A percentile compares a stretch with the other conserved stretches of the same genome.
phyloP scores from a whole-genome alignment of 2,888 invertebrate species.

The Eupithecia dodoneata region DNA sequence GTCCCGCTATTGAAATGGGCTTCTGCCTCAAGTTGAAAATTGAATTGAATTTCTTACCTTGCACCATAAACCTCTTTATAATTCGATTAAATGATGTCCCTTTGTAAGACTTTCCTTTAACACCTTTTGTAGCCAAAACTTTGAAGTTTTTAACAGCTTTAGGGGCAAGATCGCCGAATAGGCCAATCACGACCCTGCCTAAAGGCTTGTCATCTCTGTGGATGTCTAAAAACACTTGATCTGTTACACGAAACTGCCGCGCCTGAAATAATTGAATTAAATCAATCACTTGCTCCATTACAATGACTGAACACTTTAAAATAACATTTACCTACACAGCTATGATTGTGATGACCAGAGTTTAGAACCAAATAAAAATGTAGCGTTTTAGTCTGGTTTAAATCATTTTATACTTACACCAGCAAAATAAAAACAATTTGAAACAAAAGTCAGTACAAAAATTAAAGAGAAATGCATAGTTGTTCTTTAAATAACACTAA shows the following conservation, averaged over 20 bases:
- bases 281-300: slow-evolving; percentile 17
- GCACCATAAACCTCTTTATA: slow-evolving; percentile 95
- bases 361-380: not conserved
- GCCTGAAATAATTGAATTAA: slow-evolving; percentile 71
- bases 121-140: slow-evolving; percentile 89
- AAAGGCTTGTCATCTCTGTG: slow-evolving; percentile 87
- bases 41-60: too few relatives aligned
- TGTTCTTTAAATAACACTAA: slow-evolving; percentile 31
- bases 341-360: not conserved
- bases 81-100: slow-evolving; percentile 93
- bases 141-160: slow-evolving; percentile 94
- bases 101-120: slow-evolving; percentile 90
- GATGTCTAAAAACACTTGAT: slow-evolving; percentile 93
- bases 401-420: slow-evolving; percentile 47
- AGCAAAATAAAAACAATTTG: slow-evolving; percentile 41
- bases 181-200: slow-evolving; percentile 92
- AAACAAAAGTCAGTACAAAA: slow-evolving; percentile 45
- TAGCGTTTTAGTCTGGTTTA: not conserved
- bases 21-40: too few relatives aligned
- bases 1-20: too few relatives aligned
- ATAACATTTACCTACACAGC: not conserved
- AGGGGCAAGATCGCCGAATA: slow-evolving; percentile 95
- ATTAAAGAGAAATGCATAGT: slow-evolving; percentile 45
- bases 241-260: slow-evolving; percentile 88
- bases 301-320: not conserved